Conservation (phyloP, 1,140 invertebrate species). For the Cydia pomonella region DNA sequence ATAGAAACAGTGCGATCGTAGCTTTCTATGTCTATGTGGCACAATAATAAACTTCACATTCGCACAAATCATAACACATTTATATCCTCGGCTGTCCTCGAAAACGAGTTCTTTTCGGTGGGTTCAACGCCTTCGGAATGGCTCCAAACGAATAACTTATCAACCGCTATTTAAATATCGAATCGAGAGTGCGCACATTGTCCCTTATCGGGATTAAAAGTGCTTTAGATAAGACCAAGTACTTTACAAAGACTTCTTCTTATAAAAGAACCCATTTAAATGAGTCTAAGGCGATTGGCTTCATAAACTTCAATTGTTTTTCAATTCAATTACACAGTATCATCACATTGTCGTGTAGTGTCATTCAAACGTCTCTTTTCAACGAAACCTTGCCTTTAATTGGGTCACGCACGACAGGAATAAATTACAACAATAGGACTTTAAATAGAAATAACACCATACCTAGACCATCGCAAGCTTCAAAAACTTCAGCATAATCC, state of each 20-base stretch:
- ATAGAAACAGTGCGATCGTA: too few species aligned
- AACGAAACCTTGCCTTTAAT: slow-evolving; percentile 11
- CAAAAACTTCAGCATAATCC: slow-evolving; percentile 69
- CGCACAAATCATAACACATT: slow-evolving; percentile 2
- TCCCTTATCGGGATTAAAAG: slow-evolving; percentile 30
- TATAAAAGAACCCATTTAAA: not conserved
- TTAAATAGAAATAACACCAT: slow-evolving; percentile 36
- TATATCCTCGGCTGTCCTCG: slow-evolving; percentile 42
- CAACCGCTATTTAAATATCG: slow-evolving; percentile 30
- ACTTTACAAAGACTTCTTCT: not conserved
- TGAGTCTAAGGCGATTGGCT: not conserved
- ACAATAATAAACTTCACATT: slow-evolving; percentile 1
- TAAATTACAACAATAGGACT: not conserved
- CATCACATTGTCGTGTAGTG: not conserved
- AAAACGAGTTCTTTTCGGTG: slow-evolving; percentile 67
- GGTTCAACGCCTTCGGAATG: slow-evolving; percentile 59
- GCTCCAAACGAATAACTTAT: slow-evolving; percentile 15
- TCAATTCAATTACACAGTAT: slow-evolving; percentile 17
- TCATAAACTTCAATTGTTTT: slow-evolving; percentile 12
- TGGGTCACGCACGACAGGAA: slow-evolving; percentile 18
- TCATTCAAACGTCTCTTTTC: not conserved
- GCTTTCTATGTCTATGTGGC: not conserved
- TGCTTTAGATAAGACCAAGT: slow-evolving; percentile 4
- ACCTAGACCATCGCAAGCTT: slow-evolving; percentile 69
- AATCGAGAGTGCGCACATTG: slow-evolving; percentile 16